Evolutionary conservation across 2,888 invertebrate species (phyloP).

Genomic region (Pseudococcus jackbeardsleyi): DNA sequence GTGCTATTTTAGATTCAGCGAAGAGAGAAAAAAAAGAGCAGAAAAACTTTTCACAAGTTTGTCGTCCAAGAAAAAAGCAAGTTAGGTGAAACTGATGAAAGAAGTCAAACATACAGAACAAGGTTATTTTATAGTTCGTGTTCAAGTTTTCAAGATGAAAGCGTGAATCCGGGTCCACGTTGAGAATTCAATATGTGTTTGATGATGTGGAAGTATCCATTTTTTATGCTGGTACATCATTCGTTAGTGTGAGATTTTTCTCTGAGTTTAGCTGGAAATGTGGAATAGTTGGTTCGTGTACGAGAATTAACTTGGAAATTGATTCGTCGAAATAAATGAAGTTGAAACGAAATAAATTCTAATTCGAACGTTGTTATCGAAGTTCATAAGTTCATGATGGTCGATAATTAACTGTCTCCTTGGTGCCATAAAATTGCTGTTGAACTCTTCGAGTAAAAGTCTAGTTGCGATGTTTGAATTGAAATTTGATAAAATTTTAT

Average conservation of each 20-base stretch:
- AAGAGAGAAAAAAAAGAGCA: neutral
- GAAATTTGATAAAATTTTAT: neutral
- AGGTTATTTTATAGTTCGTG: neutral
- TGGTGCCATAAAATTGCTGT: too few species aligned
- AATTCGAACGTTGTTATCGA: too few species aligned
- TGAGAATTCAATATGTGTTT: neutral
- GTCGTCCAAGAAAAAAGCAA: neutral
- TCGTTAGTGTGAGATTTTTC: neutral
- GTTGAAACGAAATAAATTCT: too few species aligned
- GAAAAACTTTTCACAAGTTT: neutral
- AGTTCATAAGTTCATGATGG: too few species aligned
- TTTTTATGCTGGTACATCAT: neutral
- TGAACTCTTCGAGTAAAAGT: too few species aligned
- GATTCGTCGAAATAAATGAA: too few species aligned
- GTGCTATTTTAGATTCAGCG: neutral
- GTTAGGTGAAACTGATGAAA: neutral
- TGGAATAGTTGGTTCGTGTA: too few species aligned
- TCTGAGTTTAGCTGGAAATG: too few species aligned
- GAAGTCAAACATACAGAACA: neutral
- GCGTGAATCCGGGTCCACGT: neutral
- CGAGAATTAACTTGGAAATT: too few species aligned
- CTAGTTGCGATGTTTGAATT: too few species aligned
- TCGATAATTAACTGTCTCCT: too few species aligned
- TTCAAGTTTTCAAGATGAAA: conserved; percentile 13
- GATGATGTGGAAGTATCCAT: neutral